Evolutionary conservation across 92 coral and sea anemone genomes (phyloP).

Genomic region (Parazoanthus swiftii): DNA sequence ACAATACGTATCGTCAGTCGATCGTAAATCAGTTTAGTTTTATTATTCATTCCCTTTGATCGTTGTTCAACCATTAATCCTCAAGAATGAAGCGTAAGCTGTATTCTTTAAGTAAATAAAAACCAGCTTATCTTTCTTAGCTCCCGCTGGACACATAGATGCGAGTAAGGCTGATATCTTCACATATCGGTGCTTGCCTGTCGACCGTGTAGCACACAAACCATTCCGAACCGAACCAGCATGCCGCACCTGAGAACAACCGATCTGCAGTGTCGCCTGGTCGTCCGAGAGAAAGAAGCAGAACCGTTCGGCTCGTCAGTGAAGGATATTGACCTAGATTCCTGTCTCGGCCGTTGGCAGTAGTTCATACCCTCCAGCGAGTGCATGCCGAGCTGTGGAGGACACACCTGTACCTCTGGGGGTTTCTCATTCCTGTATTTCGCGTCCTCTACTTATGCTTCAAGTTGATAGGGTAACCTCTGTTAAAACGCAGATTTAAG

Average conservation of each 20-base stretch:
- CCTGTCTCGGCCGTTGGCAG: neutral
- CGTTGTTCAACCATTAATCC: too few species aligned
- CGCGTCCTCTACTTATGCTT: too few species aligned
- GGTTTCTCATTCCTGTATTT: neutral
- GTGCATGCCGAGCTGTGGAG: neutral
- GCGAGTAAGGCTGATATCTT: neutral
- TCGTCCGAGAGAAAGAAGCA: neutral
- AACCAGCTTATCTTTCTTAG: neutral
- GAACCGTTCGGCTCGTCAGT: neutral
- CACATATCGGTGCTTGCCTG: neutral
- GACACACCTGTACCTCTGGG: neutral
- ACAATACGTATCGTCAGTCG: too few species aligned
- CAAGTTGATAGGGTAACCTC: too few species aligned
- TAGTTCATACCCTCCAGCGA: neutral
- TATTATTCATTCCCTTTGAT: too few species aligned
- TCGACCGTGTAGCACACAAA: neutral
- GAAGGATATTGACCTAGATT: neutral
- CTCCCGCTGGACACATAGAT: conserved; percentile 21
- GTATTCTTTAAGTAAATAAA: neutral
- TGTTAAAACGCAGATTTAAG: too few species aligned
- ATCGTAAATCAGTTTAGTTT: too few species aligned
- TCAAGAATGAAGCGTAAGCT: too few species aligned
- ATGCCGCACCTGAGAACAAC: neutral
- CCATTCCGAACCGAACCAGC: neutral
- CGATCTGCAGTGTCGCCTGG: neutral